Conservation (phyloP, 2,113 vertebrate species). For the Ranitomeya imitator region DNA sequence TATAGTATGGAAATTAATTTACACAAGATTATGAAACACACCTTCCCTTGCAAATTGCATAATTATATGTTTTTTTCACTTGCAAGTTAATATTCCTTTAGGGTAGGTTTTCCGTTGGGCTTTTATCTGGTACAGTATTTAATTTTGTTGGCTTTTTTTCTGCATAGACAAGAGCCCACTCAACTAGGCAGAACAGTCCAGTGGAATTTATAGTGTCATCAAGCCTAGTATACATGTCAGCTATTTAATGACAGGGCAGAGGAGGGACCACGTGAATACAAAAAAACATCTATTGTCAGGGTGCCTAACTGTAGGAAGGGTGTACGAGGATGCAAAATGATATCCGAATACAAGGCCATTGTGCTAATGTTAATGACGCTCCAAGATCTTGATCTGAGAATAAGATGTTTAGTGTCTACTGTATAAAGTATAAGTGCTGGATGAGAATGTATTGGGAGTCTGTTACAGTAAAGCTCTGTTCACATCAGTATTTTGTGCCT, state of each 20-base stretch:
- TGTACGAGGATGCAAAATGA: not conserved
- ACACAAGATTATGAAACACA: too few relatives aligned
- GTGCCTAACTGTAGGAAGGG: not conserved
- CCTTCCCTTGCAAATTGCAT: too few relatives aligned
- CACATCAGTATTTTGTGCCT: too few relatives aligned
- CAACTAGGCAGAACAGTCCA: slow-evolving; percentile 14
- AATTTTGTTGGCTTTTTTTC: not conserved
- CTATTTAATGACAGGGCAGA: slow-evolving; percentile 4
- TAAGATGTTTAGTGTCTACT: not conserved
- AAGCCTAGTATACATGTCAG: not conserved
- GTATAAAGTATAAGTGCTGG: not conserved
- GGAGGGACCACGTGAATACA: not conserved
- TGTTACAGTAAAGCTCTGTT: too few relatives aligned
- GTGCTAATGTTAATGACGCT: not conserved
- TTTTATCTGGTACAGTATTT: too few relatives aligned
- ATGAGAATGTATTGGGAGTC: not conserved
- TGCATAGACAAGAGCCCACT: not conserved
- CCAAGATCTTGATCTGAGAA: not conserved
- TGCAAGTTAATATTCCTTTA: too few relatives aligned
- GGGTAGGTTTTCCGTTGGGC: too few relatives aligned
- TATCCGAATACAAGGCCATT: not conserved
- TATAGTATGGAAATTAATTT: too few relatives aligned
- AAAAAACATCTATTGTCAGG: not conserved
- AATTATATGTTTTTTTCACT: too few relatives aligned
- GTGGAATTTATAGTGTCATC: slow-evolving; percentile 26